Evolutionary conservation across 1,140 invertebrate genomes (phyloP).

Genomic region (Drosophila seguyi): DNA sequence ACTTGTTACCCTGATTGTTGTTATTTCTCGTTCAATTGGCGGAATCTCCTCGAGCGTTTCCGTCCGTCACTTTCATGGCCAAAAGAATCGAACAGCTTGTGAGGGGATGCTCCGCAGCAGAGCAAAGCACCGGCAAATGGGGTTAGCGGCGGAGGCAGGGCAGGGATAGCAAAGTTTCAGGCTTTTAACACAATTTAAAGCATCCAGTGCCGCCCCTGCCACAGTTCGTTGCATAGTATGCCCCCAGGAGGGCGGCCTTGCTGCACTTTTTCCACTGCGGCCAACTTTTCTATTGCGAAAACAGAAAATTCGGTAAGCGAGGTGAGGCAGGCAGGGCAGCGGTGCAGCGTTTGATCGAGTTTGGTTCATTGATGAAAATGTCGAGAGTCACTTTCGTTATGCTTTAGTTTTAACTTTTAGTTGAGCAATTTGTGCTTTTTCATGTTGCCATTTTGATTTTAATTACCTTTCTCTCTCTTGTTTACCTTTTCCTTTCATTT

Average conservation of each 20-base stretch:
- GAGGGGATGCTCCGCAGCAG: constrained; percentile 6
- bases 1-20: constrained; percentile 68
- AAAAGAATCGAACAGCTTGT: constrained; percentile 48
- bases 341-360: constrained; percentile 62
- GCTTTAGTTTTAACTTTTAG: constrained; percentile 43
- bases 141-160: constrained; percentile 9
- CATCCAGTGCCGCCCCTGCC: constrained; percentile 14
- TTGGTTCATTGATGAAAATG: constrained; percentile 64
- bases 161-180: constrained; percentile 50
- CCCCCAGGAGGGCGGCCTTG: constrained; percentile 17
- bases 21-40: constrained; percentile 54
- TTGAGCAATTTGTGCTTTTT: constrained; percentile 53
- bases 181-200: constrained; percentile 67
- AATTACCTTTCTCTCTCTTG: constrained; percentile 56
- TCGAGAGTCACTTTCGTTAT: constrained; percentile 61
- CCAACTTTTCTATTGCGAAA: constrained; percentile 33
- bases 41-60: constrained; percentile 43
- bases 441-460: constrained; percentile 59
- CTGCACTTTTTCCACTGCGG: constrained; percentile 43
- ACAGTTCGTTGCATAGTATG: background rate
- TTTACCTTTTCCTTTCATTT: constrained; percentile 8
- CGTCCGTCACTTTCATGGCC: constrained; percentile 64
- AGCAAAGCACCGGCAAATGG: constrained; percentile 7
- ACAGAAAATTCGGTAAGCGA: constrained; percentile 11
- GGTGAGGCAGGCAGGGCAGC: constrained; percentile 2